Evolutionary conservation across 2,797 vertebrate species (phyloP).

Genomic region (Pipistrellus nathusii): DNA sequence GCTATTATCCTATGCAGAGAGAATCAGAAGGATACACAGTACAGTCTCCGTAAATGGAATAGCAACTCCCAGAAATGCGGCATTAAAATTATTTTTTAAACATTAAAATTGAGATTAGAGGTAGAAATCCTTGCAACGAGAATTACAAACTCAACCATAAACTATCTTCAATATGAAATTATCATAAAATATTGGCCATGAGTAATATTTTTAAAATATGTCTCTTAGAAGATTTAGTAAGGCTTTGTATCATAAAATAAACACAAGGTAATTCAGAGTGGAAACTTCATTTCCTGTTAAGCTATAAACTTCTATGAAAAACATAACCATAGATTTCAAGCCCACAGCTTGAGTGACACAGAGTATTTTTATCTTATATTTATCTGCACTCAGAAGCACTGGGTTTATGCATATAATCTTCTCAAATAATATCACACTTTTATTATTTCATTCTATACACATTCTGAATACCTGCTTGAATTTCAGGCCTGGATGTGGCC

Average conservation of each 20-base stretch:
- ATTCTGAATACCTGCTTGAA: conserved; percentile 36
- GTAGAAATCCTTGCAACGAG: background rate
- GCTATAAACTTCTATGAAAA: conserved; percentile 11
- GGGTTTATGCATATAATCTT: background rate
- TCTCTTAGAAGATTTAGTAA: conserved; percentile 54
- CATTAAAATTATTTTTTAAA: background rate
- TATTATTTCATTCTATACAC: conserved; percentile 47
- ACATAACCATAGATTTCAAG: conserved; percentile 33
- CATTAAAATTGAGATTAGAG: background rate
- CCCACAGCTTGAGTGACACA: background rate
- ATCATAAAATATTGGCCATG: conserved; percentile 24
- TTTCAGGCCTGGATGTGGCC: conserved; percentile 1
- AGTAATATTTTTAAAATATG: background rate
- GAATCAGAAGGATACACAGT: background rate
- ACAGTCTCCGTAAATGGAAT: background rate
- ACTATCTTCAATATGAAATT: background rate
- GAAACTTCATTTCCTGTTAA: conserved; percentile 49
- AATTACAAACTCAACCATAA: background rate
- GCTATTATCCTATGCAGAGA: background rate
- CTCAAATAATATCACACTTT: background rate
- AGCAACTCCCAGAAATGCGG: background rate
- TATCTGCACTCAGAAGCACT: conserved; percentile 15
- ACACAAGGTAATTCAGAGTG: conserved; percentile 34
- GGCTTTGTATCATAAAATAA: conserved; percentile 46
- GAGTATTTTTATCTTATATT: conserved; percentile 38